phyloP scores from a whole-genome alignment of 2,888 invertebrate species.

The Dryobota labecula region DNA sequence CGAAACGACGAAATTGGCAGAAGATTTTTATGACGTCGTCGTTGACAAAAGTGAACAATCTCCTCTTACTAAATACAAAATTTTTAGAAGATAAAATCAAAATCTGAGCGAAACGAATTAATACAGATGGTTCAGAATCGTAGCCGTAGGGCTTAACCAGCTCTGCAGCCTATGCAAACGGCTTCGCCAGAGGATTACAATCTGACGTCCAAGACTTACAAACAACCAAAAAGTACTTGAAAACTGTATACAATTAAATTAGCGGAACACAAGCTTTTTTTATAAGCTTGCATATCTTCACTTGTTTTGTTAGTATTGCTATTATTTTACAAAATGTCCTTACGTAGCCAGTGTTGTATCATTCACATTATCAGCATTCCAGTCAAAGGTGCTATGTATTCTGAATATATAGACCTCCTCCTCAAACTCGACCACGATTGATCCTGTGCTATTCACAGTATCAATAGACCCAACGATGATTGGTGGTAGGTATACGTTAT shows the following conservation, averaged over 20 bases:
- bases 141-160: constrained; percentile 11
- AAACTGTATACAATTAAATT: constrained; percentile 22
- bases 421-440: not conserved
- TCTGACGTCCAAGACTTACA: not conserved
- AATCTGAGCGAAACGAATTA: constrained; percentile 8
- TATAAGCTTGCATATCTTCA: not conserved
- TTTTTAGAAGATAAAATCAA: constrained; percentile 3
- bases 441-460: not conserved
- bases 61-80: not conserved
- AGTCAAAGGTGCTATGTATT: not conserved
- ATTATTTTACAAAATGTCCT: not conserved
- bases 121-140: constrained; percentile 14
- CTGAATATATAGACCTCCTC: not conserved
- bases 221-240: not conserved
- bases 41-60: not conserved
- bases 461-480: not conserved
- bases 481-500: too few species aligned
- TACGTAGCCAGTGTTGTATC: not conserved
- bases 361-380: not conserved
- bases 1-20: too few species aligned
- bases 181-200: constrained; percentile 24
- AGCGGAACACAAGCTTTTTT: not conserved
- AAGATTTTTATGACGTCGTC: not conserved
- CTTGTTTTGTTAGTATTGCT: not conserved
- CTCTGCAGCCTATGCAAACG: constrained; percentile 21